These are phyloP conservation scores for Diaprepes abbreviatus DNA, from an alignment of 2,888 invertebrate genomes.

Conservation along the genomic window DNA sequence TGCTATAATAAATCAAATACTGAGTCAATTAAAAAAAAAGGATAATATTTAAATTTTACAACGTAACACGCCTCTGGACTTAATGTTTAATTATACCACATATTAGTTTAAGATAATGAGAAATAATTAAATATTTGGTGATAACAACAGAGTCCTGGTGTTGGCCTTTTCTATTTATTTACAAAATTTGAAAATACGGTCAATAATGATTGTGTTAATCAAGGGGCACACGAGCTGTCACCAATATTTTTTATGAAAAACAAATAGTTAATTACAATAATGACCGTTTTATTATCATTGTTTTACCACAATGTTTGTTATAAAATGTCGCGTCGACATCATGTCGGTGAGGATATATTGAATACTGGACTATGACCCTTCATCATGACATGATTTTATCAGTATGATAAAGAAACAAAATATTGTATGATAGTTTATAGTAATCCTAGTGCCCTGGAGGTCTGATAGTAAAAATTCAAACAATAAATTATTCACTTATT, in stretches of 20 bases:
- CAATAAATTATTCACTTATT: too few relatives aligned
- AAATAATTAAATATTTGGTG: slow-evolving; percentile 12
- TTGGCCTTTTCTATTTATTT: not conserved
- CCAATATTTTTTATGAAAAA: not conserved
- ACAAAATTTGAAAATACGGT: not conserved
- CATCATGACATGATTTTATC: not conserved
- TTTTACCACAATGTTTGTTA: not conserved
- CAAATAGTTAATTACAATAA: slow-evolving; percentile 3
- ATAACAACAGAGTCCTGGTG: not conserved
- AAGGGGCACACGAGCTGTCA: not conserved
- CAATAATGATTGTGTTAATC: slow-evolving; percentile 3
- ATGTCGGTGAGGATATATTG: not conserved
- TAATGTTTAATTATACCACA: not conserved
- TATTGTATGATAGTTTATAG: too few relatives aligned
- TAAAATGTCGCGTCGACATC: not conserved
- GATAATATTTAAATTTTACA: too few relatives aligned
- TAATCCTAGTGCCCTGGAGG: too few relatives aligned
- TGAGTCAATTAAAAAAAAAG: too few relatives aligned
- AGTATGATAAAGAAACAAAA: not conserved
- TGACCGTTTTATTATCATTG: slow-evolving; percentile 1
- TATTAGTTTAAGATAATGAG: slow-evolving; percentile 16
- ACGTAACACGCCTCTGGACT: not conserved
- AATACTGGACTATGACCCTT: slow-evolving; percentile 20
- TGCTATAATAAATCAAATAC: too few relatives aligned
- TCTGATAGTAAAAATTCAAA: too few relatives aligned